A percentile compares a stretch with the other conserved stretches of the same genome.
These are phyloP conservation scores for Pycnomerus fuliginosus DNA, from an alignment of 2,888 invertebrate species.

Conservation along the genomic window DNA sequence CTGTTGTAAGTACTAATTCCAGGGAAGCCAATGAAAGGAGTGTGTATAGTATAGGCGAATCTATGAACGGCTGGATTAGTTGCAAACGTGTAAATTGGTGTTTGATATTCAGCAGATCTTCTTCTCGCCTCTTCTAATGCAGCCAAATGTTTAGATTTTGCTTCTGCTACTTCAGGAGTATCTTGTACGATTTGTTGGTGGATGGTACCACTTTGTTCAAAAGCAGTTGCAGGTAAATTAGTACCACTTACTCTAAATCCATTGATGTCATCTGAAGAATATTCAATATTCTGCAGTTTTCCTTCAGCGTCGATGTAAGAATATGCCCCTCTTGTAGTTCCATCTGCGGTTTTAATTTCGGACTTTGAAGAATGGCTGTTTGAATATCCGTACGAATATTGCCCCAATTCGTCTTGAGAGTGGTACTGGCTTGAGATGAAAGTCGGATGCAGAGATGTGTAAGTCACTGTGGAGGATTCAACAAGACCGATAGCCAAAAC, in stretches of 20 bases:
- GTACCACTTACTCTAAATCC: constrained; percentile 68
- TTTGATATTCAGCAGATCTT: no score
- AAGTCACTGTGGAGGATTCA: no score
- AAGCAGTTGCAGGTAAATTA: constrained; percentile 56
- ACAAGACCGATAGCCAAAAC: no score
- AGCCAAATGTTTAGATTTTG: constrained; percentile 46
- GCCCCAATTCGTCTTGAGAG: constrained; percentile 59
- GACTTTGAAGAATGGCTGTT: constrained; percentile 66
- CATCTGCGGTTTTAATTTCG: constrained; percentile 62
- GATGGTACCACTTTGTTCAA: background rate
- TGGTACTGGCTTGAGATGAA: constrained; percentile 47
- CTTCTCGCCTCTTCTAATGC: constrained; percentile 34
- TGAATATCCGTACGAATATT: constrained; percentile 63
- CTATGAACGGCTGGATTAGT: no score
- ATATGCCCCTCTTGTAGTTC: constrained; percentile 65
- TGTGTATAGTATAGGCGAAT: no score
- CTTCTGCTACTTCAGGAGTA: constrained; percentile 47
- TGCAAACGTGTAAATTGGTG: no score
- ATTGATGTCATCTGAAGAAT: constrained; percentile 62
- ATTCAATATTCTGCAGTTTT: constrained; percentile 63
- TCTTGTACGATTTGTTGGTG: constrained; percentile 38
- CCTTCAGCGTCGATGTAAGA: constrained; percentile 69
- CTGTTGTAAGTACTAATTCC: no score
- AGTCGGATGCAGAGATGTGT: background rate
- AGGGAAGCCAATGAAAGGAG: no score